These are phyloP conservation scores for Holothuria scabra DNA, from an alignment of 53 echinoderm and acorn worm genomes.

Conservation along the genomic window DNA sequence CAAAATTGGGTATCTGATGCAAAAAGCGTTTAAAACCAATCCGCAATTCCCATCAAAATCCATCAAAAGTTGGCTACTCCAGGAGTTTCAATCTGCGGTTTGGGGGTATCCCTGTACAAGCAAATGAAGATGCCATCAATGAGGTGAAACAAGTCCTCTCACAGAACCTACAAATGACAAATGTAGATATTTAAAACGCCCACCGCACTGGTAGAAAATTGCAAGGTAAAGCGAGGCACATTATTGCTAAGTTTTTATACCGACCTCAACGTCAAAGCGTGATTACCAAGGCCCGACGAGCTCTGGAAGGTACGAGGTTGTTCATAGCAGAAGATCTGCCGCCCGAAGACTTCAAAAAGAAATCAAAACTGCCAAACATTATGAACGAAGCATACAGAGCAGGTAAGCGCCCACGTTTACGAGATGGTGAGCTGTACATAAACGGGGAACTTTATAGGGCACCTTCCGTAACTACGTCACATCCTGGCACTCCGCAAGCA, in stretches of 20 bases:
- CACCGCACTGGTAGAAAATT: constrained; percentile 6
- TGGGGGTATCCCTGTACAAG: constrained; percentile 18
- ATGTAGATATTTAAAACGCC: constrained; percentile 5
- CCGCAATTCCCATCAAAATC: too few species aligned
- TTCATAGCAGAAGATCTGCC: constrained; percentile 18
- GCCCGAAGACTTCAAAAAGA: background rate
- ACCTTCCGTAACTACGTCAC: too few species aligned
- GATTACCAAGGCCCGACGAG: background rate
- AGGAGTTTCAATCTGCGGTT: background rate
- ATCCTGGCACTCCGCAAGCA: too few species aligned
- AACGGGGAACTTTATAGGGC: too few species aligned
- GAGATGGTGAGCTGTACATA: too few species aligned
- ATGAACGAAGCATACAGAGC: constrained; percentile 16
- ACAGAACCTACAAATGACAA: background rate
- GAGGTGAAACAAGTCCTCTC: background rate
- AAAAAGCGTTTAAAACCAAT: too few species aligned
- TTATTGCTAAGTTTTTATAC: constrained; percentile 11
- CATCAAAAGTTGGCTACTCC: constrained; percentile 9
- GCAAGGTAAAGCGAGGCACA: background rate
- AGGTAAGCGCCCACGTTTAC: constrained; percentile 1
- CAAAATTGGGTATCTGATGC: too few species aligned
- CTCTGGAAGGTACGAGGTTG: background rate
- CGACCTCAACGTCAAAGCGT: background rate
- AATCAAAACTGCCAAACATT: background rate
- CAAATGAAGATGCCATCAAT: background rate